Evolutionary conservation across 2,113 vertebrate genomes (phyloP), one percentile per base, ranked within the genome.

Genomic region (Bubo blakistoni): DNA sequence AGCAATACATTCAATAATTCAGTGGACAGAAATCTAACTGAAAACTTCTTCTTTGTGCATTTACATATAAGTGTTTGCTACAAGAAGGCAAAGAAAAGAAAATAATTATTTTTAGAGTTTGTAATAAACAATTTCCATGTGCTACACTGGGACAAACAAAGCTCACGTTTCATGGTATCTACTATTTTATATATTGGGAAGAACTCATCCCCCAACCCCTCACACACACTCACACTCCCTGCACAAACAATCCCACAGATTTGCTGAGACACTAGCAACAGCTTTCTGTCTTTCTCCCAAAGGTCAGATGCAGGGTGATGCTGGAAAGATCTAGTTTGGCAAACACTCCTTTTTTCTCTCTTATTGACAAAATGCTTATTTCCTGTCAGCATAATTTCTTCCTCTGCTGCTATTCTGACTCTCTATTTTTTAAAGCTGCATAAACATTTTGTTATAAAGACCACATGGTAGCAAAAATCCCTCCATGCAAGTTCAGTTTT

Each of bases 211-310:
- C 34, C 10, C 2, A 7, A 10, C 20, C 16, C 40, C 1, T 2
- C 26, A 20, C n/a, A 62, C 1, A 13, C 42, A 13, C 16, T 54
- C 57, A 36, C 0, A 0, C 25, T 67, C 22, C 13, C 73, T 59
- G 42, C 46, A 25, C 59, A 81, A 69, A 36, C 49, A 69, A 16
- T 22, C 25, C 63, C 12, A 32, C 25, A 87, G 29, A 51, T 77
- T 42, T 78, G 65, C 73, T 26, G n/a, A 81, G 63, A 63, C 19
- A 55, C 34, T 14, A 32, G n/a, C 74, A 94, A 76, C 38, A 61
- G 73, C 34, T 69, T 65, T 87, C 81, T 82, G 69, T 70, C 78
- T 87, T 86, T 69, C 58, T 54, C 70, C 65, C 46, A 57, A 26
- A 94, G 61, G 61, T 88, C 83, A 91, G 52, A 47, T 3, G 26